Base-by-base conservation (phyloP, 2,888 invertebrate genomes). In the Agrochola lychnidis region DNA sequence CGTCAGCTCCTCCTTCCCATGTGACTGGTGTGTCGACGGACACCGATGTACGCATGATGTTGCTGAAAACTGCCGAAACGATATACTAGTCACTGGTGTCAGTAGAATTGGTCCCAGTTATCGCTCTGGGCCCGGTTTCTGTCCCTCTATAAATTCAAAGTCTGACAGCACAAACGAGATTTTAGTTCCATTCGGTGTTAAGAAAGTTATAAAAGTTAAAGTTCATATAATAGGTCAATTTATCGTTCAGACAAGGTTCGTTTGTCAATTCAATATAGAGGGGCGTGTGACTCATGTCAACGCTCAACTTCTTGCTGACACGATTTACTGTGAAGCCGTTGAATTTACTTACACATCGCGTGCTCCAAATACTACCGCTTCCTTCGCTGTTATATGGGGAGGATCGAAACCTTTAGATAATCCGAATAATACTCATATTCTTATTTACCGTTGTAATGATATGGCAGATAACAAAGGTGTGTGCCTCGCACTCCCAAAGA, bases 401-500 rank as follows among this genome's bases (percentile, higher is more conserved):
- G 99, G 99, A 30, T 98, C 98, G 14, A 99, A 99, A 92, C 99
- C 99, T 14, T 97, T 99, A 89, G 99, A 99, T 96, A 99, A 99
- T 97, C 99, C 99, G 7, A 98, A 99, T 95, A 98, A 99, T 94
- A 98, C 99, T 91, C 99, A 99, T 96, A 99, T 99, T 92, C 98
- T 99, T 73, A 99, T 99, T 91, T 99, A 99, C 95, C 98, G 99
- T 78, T 99, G 99, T 95, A 98, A 98, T 79, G 98, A 98, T 93
- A 99, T 99, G 99, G 99, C 99, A 6, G 98, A 99, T 93, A 99
- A 99, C 94, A 99, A 99, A 95, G 99, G 99, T 6, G 98, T 99
- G 97, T 99, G 99, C 94, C 96, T 99, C 90, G 99, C 99, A 45
- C 97, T 99, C 81, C 98, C 98, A 6, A 98, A 98, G 90, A 99